These are phyloP conservation scores for Cryptomyrus ogoouensis DNA, from an alignment of 2,113 vertebrate species.

Conservation along the genomic window DNA sequence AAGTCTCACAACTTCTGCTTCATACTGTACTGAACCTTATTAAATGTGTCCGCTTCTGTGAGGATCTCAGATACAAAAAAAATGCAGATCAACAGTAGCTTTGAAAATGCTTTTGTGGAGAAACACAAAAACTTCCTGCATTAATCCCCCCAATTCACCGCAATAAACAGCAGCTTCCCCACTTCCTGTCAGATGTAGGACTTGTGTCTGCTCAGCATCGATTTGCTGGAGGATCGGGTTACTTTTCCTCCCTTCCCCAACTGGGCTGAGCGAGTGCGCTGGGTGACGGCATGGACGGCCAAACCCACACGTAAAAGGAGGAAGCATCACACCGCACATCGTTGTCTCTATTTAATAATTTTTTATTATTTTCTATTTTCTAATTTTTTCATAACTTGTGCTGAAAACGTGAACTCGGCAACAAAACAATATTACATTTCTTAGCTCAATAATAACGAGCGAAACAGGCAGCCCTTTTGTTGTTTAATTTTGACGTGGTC, in stretches of 20 bases:
- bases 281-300: neutral
- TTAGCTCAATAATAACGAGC: neutral
- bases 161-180: neutral
- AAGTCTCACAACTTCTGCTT: neutral
- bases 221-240: neutral
- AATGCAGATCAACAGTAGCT: neutral
- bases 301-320: neutral
- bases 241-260: neutral
- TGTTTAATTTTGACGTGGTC: neutral
- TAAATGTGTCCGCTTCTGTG: neutral
- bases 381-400: neutral
- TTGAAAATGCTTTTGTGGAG: neutral
- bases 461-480: neutral
- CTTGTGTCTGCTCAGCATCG: neutral
- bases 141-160: neutral
- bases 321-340: neutral
- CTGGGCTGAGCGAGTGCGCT: neutral
- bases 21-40: neutral
- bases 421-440: neutral
- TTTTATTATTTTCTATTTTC: too few relatives aligned
- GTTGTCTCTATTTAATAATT: neutral
- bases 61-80: neutral
- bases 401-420: neutral
- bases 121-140: neutral
- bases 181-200: neutral